Conservation (phyloP, 23 tunicate species). For the Trididemnum clinides region DNA sequence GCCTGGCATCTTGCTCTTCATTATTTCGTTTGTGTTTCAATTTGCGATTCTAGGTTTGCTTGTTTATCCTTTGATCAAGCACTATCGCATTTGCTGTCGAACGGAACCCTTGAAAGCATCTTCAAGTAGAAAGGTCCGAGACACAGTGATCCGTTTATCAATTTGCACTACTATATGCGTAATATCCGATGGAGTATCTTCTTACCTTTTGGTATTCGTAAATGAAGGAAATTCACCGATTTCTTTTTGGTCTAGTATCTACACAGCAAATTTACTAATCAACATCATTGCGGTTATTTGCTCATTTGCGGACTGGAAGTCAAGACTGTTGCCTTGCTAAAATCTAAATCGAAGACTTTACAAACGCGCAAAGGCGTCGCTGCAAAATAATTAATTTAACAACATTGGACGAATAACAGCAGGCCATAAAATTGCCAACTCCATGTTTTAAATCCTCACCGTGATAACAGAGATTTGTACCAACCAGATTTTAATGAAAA, state of each 20-base stretch:
- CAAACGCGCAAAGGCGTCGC: too few relatives aligned
- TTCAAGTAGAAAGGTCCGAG: conserved; percentile 17
- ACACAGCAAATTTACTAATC: conserved; percentile 56
- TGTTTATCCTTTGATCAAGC: conserved; percentile 51
- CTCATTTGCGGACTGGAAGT: conserved; percentile 81
- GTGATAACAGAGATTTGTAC: too few relatives aligned
- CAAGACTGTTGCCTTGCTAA: conserved; percentile 57
- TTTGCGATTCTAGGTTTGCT: conserved; percentile 39
- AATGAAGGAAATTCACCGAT: conserved; percentile 62
- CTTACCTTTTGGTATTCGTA: conserved; percentile 45
- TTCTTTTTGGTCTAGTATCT: conserved; percentile 53
- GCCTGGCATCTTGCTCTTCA: conserved; percentile 43
- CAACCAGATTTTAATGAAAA: too few relatives aligned
- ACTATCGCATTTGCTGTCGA: conserved; percentile 30
- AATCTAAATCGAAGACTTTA: too few relatives aligned
- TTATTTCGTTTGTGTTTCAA: conserved; percentile 42
- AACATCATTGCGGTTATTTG: conserved; percentile 63
- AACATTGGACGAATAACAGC: too few relatives aligned
- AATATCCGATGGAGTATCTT: conserved; percentile 61
- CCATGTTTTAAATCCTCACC: too few relatives aligned
- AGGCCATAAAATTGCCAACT: too few relatives aligned
- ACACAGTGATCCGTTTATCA: conserved; percentile 53
- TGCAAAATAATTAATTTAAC: too few relatives aligned
- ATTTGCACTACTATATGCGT: conserved; percentile 68
- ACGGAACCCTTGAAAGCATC: background rate